Percentiles rank a stretch among this genome's conserved stretches.
phyloP scores from a whole-genome alignment of 2,888 invertebrate genomes.

The Perdita meconis region DNA sequence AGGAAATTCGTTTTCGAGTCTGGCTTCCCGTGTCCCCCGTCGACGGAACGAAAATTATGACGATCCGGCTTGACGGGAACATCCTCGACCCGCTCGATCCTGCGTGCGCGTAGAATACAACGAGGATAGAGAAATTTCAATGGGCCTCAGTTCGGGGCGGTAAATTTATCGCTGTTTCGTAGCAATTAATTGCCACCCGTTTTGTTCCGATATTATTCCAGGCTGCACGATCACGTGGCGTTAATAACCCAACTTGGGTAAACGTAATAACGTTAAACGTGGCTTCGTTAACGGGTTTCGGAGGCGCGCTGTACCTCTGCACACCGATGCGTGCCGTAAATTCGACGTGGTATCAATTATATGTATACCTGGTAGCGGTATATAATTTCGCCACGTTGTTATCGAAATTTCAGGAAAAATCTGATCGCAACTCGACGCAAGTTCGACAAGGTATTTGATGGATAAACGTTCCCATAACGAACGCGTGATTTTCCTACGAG shows the following conservation, averaged over 20 bases:
- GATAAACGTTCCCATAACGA: no score
- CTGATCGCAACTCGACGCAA: background rate
- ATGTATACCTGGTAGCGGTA: background rate
- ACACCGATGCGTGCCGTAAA: background rate
- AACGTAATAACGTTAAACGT: conserved; percentile 33
- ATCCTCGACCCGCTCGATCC: background rate
- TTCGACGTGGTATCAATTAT: conserved; percentile 27
- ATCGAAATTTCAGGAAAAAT: background rate
- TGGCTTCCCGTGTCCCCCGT: background rate
- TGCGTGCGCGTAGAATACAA: background rate
- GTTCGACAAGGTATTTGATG: no score
- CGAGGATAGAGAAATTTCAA: conserved; percentile 15
- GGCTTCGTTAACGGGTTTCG: conserved; percentile 18
- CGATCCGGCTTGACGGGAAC: background rate
- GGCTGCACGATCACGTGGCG: background rate
- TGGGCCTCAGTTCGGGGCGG: background rate
- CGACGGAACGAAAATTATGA: background rate
- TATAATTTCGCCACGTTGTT: conserved; percentile 13
- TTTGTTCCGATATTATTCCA: conserved; percentile 17
- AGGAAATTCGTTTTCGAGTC: conserved; percentile 3
- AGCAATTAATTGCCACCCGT: conserved; percentile 11
- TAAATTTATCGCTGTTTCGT: conserved; percentile 4
- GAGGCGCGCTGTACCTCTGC: conserved; percentile 1
- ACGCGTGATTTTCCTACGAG: no score
- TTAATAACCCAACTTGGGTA: conserved; percentile 31